Conservation (phyloP, 1,140 invertebrate genomes). For the Berghia stephanieae region DNA sequence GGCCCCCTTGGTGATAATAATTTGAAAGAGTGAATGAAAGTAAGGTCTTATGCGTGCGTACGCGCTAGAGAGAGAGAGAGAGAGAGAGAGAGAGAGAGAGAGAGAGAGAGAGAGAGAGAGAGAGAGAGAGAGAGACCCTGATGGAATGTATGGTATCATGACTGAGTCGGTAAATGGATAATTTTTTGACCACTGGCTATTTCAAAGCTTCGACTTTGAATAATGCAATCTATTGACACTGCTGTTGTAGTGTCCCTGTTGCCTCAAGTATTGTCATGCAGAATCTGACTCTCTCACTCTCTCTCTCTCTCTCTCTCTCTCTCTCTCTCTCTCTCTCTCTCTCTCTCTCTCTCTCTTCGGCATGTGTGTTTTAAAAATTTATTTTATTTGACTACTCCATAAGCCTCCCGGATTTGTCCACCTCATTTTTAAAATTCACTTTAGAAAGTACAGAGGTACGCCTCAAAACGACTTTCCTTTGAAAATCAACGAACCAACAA, state of each 20-base stretch:
- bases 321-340: constrained; percentile 1
- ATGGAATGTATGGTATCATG: background rate
- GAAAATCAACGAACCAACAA: no score
- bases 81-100: background rate
- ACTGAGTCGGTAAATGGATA: background rate
- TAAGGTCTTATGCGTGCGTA: background rate
- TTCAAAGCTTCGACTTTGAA: background rate
- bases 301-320: constrained; percentile 1
- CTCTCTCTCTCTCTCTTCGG: constrained; percentile 5
- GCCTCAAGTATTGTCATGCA: background rate
- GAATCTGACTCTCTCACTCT: background rate
- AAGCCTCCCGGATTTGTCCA: no score
- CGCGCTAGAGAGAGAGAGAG: no score
- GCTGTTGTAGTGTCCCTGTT: background rate
- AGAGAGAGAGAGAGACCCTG: background rate
- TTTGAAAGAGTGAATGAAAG: background rate
- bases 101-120: background rate
- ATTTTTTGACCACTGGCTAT: no score
- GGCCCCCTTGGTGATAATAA: no score
- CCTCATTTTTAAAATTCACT: no score
- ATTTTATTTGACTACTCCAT: no score
- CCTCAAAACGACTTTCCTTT: no score
- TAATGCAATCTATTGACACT: background rate
- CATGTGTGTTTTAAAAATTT: no score
- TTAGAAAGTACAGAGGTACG: no score